Percentiles rank a stretch among this genome's conserved stretches.
Evolutionary conservation across 2,888 invertebrate genomes (phyloP).

Genomic region (Mesorhabditis spiculigera): DNA sequence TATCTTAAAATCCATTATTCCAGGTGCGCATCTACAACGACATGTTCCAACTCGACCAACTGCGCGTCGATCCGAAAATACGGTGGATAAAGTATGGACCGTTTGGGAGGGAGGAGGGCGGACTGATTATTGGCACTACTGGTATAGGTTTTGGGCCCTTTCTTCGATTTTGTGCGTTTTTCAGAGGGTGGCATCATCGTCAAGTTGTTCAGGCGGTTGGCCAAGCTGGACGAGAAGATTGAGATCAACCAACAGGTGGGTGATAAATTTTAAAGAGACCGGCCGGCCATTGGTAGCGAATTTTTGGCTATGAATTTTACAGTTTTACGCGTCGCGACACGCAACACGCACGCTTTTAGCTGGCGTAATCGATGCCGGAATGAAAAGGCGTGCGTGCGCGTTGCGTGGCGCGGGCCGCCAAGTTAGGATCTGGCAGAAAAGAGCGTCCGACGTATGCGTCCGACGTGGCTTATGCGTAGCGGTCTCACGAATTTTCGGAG

Average conservation of each 20-base stretch:
- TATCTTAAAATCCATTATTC: conserved; percentile 19
- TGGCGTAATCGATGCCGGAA: too few relatives aligned
- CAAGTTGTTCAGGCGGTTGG: conserved; percentile 86
- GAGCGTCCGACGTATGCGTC: too few relatives aligned
- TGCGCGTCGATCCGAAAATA: conserved; percentile 72
- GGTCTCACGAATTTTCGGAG: neutral
- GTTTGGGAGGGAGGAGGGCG: conserved; percentile 89
- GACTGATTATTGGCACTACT: conserved; percentile 74
- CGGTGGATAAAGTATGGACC: conserved; percentile 81
- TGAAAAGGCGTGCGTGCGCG: too few relatives aligned
- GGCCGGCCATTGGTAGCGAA: too few relatives aligned
- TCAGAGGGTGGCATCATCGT: conserved; percentile 68
- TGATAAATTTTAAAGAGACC: too few relatives aligned
- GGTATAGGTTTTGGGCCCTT: conserved; percentile 57
- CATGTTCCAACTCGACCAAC: conserved; percentile 76
- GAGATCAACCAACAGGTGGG: conserved; percentile 18
- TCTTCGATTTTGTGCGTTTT: neutral
- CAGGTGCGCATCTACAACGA: conserved; percentile 75
- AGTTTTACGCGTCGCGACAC: too few relatives aligned
- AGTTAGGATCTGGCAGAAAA: too few relatives aligned
- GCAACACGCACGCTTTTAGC: too few relatives aligned
- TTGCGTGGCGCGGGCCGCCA: too few relatives aligned
- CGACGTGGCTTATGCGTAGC: too few relatives aligned
- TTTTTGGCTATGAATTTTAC: too few relatives aligned
- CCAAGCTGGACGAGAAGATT: conserved; percentile 70